A percentile compares a stretch with the other conserved stretches of the same genome.
phyloP scores from a whole-genome alignment of 2,113 vertebrate species.

The Delphinus delphis region DNA sequence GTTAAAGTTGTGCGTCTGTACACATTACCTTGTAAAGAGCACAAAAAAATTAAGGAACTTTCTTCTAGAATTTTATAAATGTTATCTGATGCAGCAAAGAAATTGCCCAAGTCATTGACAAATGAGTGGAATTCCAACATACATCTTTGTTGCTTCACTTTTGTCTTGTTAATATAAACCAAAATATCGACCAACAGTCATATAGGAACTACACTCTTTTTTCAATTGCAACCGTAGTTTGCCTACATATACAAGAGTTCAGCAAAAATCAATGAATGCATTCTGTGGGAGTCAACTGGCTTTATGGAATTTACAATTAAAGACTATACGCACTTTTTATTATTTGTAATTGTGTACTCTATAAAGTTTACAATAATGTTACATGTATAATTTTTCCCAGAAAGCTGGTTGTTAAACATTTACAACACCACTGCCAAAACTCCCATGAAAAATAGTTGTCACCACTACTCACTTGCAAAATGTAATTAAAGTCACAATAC shows the following conservation, averaged over 20 bases:
- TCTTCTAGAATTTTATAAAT: neutral
- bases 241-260: neutral
- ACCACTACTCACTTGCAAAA: neutral
- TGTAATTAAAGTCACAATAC: neutral
- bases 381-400: neutral
- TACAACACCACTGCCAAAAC: neutral
- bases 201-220: neutral
- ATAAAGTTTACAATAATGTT: neutral
- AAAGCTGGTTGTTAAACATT: neutral
- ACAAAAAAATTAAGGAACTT: neutral
- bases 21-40: neutral
- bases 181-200: neutral
- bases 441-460: neutral
- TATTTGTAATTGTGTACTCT: neutral
- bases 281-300: neutral
- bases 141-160: neutral
- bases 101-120: neutral
- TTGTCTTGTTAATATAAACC: conserved; percentile 6
- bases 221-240: neutral
- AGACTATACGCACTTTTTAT: neutral
- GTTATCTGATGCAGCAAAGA: neutral
- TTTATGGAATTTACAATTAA: neutral
- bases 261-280: neutral
- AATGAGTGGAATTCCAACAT: neutral
- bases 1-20: neutral